Percentiles rank a stretch among this genome's conserved stretches.
Conservation (phyloP, 2,113 vertebrate species). For the Barbus barbus region DNA sequence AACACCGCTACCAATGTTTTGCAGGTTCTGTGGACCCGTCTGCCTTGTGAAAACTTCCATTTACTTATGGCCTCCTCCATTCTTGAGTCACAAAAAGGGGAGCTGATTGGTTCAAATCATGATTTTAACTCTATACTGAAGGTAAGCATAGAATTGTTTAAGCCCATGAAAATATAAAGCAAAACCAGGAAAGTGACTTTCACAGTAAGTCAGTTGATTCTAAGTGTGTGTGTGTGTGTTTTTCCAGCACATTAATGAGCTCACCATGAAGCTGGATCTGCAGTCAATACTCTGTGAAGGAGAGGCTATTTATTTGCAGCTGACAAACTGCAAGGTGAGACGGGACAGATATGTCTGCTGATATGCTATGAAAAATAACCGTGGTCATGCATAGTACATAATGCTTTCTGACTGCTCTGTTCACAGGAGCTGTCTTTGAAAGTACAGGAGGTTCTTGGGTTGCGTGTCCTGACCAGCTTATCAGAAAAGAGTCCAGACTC, state of each 20-base stretch:
- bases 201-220: not conserved
- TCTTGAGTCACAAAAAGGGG: constrained; percentile 83
- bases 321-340: constrained; percentile 73
- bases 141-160: constrained; percentile 65
- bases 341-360: not conserved
- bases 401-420: not conserved
- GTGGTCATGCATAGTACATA: not conserved
- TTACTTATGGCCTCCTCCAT: constrained; percentile 87
- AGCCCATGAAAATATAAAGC: not conserved
- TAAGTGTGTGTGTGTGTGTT: constrained; percentile 32
- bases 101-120: constrained; percentile 86
- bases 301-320: constrained; percentile 84
- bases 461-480: constrained; percentile 61
- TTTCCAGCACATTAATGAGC: constrained; percentile 88
- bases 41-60: constrained; percentile 87
- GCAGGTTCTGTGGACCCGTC: constrained; percentile 86
- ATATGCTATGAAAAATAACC: not conserved
- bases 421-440: constrained; percentile 73
- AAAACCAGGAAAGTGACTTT: not conserved
- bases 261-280: constrained; percentile 90
- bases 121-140: constrained; percentile 93
- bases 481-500: constrained; percentile 65
- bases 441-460: constrained; percentile 74
- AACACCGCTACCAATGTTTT: not conserved
- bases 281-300: constrained; percentile 76